Percentiles rank a stretch among this genome's conserved stretches.
phyloP scores from a whole-genome alignment of 2,888 invertebrate genomes.

The Hyalella azteca region DNA sequence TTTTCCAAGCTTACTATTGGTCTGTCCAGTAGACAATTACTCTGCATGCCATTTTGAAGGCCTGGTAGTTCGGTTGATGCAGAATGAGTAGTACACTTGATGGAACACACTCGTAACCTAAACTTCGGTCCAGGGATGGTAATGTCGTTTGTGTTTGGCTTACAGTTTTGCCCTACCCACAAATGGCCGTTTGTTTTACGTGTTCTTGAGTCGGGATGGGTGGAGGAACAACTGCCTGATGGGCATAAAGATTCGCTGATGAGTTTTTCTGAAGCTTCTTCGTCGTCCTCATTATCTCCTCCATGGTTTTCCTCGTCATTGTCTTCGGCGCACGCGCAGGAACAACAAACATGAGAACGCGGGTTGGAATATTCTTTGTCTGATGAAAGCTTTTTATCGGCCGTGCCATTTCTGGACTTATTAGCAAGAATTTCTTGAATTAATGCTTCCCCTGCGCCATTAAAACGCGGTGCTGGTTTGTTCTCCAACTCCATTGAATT shows the following conservation, averaged over 20 bases:
- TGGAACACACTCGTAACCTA: background rate
- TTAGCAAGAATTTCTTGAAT: no score
- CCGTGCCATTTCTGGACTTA: no score
- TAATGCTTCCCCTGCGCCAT: no score
- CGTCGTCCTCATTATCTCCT: background rate
- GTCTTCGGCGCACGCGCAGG: no score
- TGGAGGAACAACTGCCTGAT: background rate
- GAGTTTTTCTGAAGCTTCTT: background rate
- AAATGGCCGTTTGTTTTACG: constrained; percentile 3
- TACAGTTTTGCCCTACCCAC: background rate
- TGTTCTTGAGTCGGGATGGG: background rate
- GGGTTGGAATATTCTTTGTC: no score
- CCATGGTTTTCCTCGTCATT: background rate
- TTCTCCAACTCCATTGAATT: no score
- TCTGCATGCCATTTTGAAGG: background rate
- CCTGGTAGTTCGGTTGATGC: background rate
- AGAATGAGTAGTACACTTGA: background rate
- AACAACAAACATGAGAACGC: no score
- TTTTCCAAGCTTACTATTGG: constrained; percentile 14
- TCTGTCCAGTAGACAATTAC: background rate
- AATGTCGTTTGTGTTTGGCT: background rate
- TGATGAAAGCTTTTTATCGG: no score
- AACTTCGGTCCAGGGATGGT: background rate
- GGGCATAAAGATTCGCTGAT: background rate
- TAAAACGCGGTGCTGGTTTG: no score